Evolutionary conservation across 2,888 invertebrate genomes (phyloP), one percentile per base, ranked within the genome.

Genomic region (Pseudococcus jackbeardsleyi): DNA sequence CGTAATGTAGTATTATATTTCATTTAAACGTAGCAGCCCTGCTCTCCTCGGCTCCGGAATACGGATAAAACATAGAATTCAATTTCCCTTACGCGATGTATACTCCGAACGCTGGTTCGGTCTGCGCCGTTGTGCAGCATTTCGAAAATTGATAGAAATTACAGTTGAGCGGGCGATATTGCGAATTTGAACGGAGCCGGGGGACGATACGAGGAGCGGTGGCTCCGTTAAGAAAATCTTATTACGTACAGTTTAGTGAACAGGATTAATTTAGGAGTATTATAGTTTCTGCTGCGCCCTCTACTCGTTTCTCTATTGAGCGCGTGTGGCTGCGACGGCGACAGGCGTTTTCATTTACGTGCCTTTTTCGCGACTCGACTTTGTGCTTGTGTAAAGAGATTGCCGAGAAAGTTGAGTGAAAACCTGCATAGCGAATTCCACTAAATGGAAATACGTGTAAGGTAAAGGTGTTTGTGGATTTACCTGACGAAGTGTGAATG

Each of bases 231-330:
- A 77, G 39, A 39, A 77, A 77, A 77, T 77, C 77, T 77, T 77
- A 33, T 77, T 77, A 77, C 39, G 77, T 77, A 77, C 77, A 77
- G 77, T 77, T 77, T 77, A 77, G 77, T 77, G 77, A 77, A 77
- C 77, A 77, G 77, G 77, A 77, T 77, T 77, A 77, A 77, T 77
- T 77, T 39, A 39, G 77, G 33, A 39, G 77, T 77, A 77, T 77
- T 77, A 77, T 22, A 77, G 77, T 54, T 54, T 54, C 54, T 54
- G 17, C 5, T 54, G 17, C 54, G 5, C 54, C 17, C 54, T 54
- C 5, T 33, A 33, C 26, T 33, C 54, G 12, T 54, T 17, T 15
- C 15, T 54, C 54, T 54, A 3, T 54, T 54, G 5, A 12, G 54
- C 54, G 17, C 15, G 12, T 54, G 17, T 54, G 54, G 54, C 17